A percentile compares a stretch with the other conserved stretches of the same genome.
Evolutionary conservation across 1,140 invertebrate species (phyloP).

Genomic region (Scaptomyza hsui): DNA sequence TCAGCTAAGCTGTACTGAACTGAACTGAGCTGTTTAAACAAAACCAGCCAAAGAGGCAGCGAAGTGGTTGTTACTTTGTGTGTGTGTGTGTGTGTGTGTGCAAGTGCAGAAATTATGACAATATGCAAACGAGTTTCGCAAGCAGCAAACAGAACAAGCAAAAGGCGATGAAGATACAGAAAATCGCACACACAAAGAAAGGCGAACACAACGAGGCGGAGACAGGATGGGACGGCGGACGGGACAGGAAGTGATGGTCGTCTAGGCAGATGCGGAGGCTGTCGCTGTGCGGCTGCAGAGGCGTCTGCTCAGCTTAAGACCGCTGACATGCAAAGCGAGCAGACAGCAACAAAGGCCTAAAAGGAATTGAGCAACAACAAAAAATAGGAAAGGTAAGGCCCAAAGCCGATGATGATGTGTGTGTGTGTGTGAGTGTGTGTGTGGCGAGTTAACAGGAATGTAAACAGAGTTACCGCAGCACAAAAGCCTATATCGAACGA

Average conservation of each 20-base stretch:
- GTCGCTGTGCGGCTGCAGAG: constrained; percentile 42
- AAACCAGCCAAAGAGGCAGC: constrained; percentile 32
- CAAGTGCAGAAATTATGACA: constrained; percentile 75
- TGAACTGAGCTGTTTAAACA: constrained; percentile 64
- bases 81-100: constrained; percentile 31
- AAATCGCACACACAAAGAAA: constrained; percentile 56
- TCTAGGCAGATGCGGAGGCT: constrained; percentile 46
- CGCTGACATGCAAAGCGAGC: constrained; percentile 73
- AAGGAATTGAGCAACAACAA: constrained; percentile 32
- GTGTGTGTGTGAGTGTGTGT: constrained; percentile 35
- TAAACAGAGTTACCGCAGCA: constrained; percentile 65
- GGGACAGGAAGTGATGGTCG: constrained; percentile 53
- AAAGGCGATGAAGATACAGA: constrained; percentile 64
- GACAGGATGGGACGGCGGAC: constrained; percentile 18
- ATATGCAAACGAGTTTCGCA: constrained; percentile 82
- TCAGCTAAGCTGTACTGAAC: constrained; percentile 27
- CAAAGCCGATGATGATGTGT: constrained; percentile 17
- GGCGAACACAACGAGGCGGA: not conserved
- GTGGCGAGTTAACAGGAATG: constrained; percentile 54
- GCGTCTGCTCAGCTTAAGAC: constrained; percentile 59
- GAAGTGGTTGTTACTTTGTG: constrained; percentile 14
- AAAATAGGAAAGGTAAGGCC: constrained; percentile 47
- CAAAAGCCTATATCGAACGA: constrained; percentile 63
- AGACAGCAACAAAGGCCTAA: constrained; percentile 61
- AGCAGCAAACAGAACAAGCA: constrained; percentile 53